A percentile compares a stretch with the other conserved stretches of the same genome.
phyloP scores from a whole-genome alignment of 2,888 invertebrate species.

The Pollenia angustigena region DNA sequence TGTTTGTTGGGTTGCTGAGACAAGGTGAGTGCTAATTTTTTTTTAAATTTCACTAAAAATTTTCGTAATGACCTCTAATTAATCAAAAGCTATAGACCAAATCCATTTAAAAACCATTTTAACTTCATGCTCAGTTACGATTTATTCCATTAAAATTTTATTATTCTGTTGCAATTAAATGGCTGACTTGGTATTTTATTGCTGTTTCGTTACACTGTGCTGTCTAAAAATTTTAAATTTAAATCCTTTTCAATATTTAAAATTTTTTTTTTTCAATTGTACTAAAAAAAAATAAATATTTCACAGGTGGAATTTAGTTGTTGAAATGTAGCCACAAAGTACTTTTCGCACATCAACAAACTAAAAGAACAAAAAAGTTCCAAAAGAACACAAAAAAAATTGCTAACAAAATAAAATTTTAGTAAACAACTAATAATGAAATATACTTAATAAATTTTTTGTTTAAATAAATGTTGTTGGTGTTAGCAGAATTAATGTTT shows the following conservation, averaged over 20 bases:
- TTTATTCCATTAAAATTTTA: neutral
- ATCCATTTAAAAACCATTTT: too few species aligned
- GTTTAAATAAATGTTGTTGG: too few species aligned
- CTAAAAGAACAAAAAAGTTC: neutral
- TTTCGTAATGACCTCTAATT: too few species aligned
- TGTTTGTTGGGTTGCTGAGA: too few species aligned
- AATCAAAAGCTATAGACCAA: too few species aligned
- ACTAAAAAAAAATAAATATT: conserved; percentile 48
- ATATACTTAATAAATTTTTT: too few species aligned
- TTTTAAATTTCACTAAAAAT: too few species aligned
- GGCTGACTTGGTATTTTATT: too few species aligned
- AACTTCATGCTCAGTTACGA: neutral
- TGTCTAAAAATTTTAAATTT: too few species aligned
- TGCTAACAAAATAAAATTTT: neutral
- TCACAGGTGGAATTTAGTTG: conserved; percentile 52
- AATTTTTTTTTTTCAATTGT: neutral
- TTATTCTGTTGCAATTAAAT: too few species aligned
- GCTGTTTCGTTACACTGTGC: too few species aligned
- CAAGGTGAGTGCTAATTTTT: too few species aligned
- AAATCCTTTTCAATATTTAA: neutral
- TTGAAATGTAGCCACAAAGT: conserved; percentile 45
- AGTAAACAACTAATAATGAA: conserved; percentile 25
- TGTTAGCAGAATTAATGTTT: neutral
- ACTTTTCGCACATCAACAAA: conserved; percentile 45
- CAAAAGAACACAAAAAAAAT: neutral